Base-by-base conservation (phyloP, 2,113 vertebrate species). In the Motacilla tschutschensis region DNA sequence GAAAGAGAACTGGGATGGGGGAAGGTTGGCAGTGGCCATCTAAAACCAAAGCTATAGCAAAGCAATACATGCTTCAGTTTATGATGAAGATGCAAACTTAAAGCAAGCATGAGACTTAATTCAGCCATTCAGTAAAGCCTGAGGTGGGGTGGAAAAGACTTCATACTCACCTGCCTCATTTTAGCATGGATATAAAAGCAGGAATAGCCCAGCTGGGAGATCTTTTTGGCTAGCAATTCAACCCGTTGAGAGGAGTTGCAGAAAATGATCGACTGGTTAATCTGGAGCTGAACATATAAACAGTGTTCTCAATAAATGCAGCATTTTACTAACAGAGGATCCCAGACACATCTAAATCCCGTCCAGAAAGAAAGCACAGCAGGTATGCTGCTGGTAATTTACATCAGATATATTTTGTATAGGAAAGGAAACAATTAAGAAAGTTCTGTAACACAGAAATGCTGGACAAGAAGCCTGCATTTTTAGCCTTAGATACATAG, bases 161-260 rank as follows among this genome's bases (percentile, higher is more conserved):
- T 89, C 64, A 69, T 18, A 97, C 98, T 95, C 53, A 99, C 99
- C 99, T 99, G 99, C 98, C 99, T 98, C 99, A 99, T 99, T 97
- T 99, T 99, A 96, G 99, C 99, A 92, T 99, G 99, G 96, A 99
- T 99, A 96, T 99, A 99, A 97, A 99, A 99, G 97, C 99, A 99
- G 83, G 99, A 99, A 96, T 99, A 99, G 82, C 99, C 99, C 96
- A 99, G 97, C 95, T 99, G 99, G 88, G 99, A 99, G 89, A 99
- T 99, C 97, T 99, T 99, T 98, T 99, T 99, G 95, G 99, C 99
- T 93, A 99, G 97, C 72, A 99, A 98, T 96, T 99, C 99, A 83
- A 99, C 99, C 94, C 99, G 97, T 96, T 99, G 99, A 96, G 99
- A 99, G 65, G 99, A 99, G 97, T 99, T 99, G 97, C 99, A 99